A percentile compares a stretch with the other conserved stretches of the same genome.
phyloP scores from a whole-genome alignment of 2,113 vertebrate genomes.

The Siphamia tubifer region DNA sequence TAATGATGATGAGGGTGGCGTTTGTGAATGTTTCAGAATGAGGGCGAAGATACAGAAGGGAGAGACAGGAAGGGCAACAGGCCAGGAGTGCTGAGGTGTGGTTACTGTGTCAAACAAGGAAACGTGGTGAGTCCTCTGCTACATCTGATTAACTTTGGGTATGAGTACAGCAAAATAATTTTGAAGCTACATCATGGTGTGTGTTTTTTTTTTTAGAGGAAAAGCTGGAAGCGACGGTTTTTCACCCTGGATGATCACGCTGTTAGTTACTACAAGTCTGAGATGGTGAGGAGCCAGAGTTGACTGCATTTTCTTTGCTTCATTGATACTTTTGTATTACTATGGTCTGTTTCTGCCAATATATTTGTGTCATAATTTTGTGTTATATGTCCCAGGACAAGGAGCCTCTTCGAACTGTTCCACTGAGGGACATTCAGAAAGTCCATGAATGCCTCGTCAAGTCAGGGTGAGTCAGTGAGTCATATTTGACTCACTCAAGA shows the following conservation, averaged over 20 bases:
- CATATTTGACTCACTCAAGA: neutral
- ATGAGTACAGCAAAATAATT: neutral
- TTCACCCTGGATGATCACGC: constrained; percentile 89
- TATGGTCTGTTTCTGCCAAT: constrained; percentile 11
- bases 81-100: constrained; percentile 86
- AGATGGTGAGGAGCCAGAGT: constrained; percentile 81
- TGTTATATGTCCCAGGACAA: constrained; percentile 86
- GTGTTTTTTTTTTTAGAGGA: constrained; percentile 85
- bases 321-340: neutral
- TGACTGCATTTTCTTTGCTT: neutral
- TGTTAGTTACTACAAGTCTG: constrained; percentile 95
- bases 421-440: constrained; percentile 90
- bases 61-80: constrained; percentile 84
- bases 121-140: constrained; percentile 87
- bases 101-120: constrained; percentile 98
- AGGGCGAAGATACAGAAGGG: constrained; percentile 80
- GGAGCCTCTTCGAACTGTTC: constrained; percentile 90
- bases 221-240: constrained; percentile 97
- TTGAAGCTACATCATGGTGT: constrained; percentile 26
- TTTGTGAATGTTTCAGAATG: constrained; percentile 79
- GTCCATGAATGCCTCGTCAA: constrained; percentile 96
- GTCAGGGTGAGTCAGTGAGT: constrained; percentile 93
- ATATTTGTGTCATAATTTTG: neutral
- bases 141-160: constrained; percentile 6
- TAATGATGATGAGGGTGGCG: neutral